These are phyloP conservation scores for Scolopax mira DNA, from an alignment of 2,113 vertebrate species.

Conservation along the genomic window DNA sequence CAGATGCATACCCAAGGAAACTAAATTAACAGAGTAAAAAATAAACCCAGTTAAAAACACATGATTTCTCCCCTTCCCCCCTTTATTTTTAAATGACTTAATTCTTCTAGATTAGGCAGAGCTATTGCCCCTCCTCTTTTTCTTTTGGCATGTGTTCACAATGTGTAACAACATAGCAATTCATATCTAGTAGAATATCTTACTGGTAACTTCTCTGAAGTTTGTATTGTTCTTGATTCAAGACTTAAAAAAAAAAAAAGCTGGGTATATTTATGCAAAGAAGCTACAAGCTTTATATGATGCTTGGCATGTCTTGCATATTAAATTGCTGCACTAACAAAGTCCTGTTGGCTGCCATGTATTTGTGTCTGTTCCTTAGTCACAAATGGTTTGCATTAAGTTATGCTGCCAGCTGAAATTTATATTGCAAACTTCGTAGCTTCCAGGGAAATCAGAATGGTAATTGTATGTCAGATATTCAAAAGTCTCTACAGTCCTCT, in stretches of 20 bases:
- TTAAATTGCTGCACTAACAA: neutral
- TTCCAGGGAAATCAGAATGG: neutral
- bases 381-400: neutral
- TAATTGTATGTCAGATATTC: neutral
- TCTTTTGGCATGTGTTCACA: neutral
- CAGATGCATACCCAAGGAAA: neutral
- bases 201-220: neutral
- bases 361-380: neutral
- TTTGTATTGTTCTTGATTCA: neutral
- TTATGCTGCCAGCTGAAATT: neutral
- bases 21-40: neutral
- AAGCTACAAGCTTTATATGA: neutral
- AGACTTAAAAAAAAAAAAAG: neutral
- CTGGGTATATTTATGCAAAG: neutral
- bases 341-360: neutral
- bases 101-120: neutral
- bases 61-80: neutral
- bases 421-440: neutral
- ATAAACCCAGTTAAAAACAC: neutral
- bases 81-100: neutral
- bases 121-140: neutral
- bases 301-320: neutral
- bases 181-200: neutral
- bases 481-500: neutral
- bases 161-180: neutral